Base-by-base conservation (phyloP, 1,140 invertebrate species). In the Drosophila insularis region DNA sequence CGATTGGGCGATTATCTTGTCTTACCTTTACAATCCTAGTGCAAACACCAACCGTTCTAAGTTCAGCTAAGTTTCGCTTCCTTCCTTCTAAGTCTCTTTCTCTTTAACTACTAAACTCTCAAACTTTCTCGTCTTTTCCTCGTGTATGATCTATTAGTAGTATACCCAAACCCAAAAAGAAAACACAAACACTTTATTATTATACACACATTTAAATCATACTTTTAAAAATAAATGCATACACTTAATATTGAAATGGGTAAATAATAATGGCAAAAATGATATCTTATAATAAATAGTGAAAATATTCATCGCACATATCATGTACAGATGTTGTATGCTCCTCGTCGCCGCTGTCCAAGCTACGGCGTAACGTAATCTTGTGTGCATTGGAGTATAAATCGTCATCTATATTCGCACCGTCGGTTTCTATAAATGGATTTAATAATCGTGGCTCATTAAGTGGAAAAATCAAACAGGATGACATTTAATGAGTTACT, bases 381-480 rank as follows among this genome's bases (percentile, higher is more conserved):
- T 91, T 91, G 60, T 91, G 90, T 21, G 90, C 90, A 74, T 91
- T 91, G 53, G 80, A 73, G 59, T 91, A 91, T 50, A 91, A 68
- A 78, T 91, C 89, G 31, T 91, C 77, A 62, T 85, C 85, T 46
- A 74, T 64, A 55, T 71, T 77, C n/a, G 75, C 82, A 73, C 89
- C 86, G 66, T 84, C 84, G 31, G 46, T 39, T 71, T 78, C 74
- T 78, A 14, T 21, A 35, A 72, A 43, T 37, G 11, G 5, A 13
- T 59, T 43, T n/a, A 53, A 37, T 37, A 32, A 2, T 37, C 1
- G 4, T n/a, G 6, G 19, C 27, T 63, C 17, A 37, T 60, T 19
- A 7, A 60, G 27, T 53, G 27, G 11, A 21, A 59, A 21, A 8
- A 13, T n/a, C n/a, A 4, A 54, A 13, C 13, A 5, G 17, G 7